phyloP scores from a whole-genome alignment of 2,797 vertebrate species.

The Steatocranus sp. region DNA sequence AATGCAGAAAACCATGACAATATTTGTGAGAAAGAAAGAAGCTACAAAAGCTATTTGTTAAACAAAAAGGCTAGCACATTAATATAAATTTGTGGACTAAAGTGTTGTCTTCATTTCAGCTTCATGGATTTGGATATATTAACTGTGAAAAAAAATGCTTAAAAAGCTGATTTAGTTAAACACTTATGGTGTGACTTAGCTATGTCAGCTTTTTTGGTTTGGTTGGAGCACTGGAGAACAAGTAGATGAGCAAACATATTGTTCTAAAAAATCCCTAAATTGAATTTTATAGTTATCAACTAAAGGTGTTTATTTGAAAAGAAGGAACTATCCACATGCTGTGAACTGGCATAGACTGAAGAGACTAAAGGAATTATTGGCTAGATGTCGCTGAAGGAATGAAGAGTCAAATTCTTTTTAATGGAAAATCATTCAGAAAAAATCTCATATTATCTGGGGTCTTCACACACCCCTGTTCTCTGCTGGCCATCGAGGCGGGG shows the following conservation, averaged over 20 bases:
- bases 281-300: neutral
- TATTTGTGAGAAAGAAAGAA: neutral
- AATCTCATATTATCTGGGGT: too few species aligned
- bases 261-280: neutral
- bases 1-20: neutral
- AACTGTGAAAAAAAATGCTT: neutral
- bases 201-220: neutral
- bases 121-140: neutral
- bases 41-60: neutral
- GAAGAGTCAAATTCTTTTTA: constrained; percentile 5
- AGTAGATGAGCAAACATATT: neutral
- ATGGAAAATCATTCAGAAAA: constrained; percentile 13
- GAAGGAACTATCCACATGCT: neutral
- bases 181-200: neutral
- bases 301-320: neutral
- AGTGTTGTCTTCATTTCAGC: neutral
- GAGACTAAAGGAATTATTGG: neutral
- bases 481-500: too few species aligned
- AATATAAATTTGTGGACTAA: neutral
- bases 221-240: neutral
- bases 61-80: neutral
- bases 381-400: neutral
- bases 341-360: neutral
- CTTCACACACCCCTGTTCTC: too few species aligned
- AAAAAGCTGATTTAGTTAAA: neutral